Percentiles rank a stretch among this genome's conserved stretches.
phyloP scores from a whole-genome alignment of 2,888 invertebrate species.

The Cosmia trapezina region DNA sequence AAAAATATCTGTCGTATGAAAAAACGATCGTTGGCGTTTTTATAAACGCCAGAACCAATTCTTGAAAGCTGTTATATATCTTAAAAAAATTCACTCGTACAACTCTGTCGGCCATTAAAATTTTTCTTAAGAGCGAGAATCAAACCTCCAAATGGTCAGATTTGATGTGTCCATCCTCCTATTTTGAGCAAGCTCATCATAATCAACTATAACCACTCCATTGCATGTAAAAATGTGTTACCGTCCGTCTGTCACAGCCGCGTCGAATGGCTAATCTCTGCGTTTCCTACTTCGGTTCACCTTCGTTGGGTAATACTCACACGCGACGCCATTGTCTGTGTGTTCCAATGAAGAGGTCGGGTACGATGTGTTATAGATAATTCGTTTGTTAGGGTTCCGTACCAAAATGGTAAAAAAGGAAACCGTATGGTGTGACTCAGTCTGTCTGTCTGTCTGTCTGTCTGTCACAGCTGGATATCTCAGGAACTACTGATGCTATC shows the following conservation, averaged over 20 bases:
- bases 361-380: slow-evolving; percentile 46
- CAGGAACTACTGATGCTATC: too few species aligned
- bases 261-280: slow-evolving; percentile 47
- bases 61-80: too few species aligned
- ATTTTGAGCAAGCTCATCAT: slow-evolving; percentile 37
- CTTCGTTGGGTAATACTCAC: slow-evolving; percentile 48
- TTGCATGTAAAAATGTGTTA: slow-evolving; percentile 29
- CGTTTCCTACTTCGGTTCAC: slow-evolving; percentile 45
- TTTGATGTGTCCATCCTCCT: background rate
- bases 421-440: too few species aligned
- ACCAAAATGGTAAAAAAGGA: too few species aligned
- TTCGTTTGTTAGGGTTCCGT: too few species aligned
- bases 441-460: too few species aligned
- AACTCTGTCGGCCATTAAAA: background rate
- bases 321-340: slow-evolving; percentile 40
- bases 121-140: background rate
- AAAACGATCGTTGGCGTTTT: too few species aligned
- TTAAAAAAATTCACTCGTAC: too few species aligned
- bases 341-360: slow-evolving; percentile 40
- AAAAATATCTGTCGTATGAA: too few species aligned
- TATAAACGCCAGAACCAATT: too few species aligned
- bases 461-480: too few species aligned
- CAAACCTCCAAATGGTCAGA: background rate
- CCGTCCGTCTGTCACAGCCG: slow-evolving; percentile 12
- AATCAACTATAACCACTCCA: slow-evolving; percentile 40